Evolutionary conservation across 35 echinoderm and acorn worm species (phyloP), one percentile per base, ranked within the genome.

Genomic region (Strongylocentrotus purpuratus): DNA sequence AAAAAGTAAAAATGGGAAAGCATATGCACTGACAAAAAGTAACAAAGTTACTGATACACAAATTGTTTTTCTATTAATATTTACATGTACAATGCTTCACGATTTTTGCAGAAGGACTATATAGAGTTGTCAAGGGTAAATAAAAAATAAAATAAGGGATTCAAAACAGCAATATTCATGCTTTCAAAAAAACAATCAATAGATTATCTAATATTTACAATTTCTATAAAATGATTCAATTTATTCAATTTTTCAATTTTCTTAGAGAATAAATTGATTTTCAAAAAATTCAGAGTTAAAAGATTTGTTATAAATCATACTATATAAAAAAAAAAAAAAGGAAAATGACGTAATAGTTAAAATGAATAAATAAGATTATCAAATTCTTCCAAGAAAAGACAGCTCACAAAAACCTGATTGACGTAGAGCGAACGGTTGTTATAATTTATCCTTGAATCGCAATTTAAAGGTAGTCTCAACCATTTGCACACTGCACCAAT

Each of bases 151-250:
- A 28, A 78, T 0, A 22, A 15, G 50, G 20, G 7, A 78, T 28
- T 28, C 5, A 78, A 78, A 78, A 78, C 22, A 78, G 65, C 65
- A 78, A 78, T 78, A 78, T 78, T n/a, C 65, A 78, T 78, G 65
- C 65, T 78, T 78, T 11, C 50, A n/a, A 78, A 28, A 28, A 59
- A 59, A 78, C 65, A 22, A 78, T 7, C 25, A 28, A n/a, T 78
- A 78, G 22, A 78, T 78, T 78, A 78, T 71, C 61, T 71, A 71
- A 71, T 71, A 71, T n/a, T 78, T 78, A 78, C 65, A 78, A 78
- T 78, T 78, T 78, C 65, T 25, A 78, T 78, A 78, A 78, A 78
- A 78, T 78, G 7, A 59, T 59, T 59, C 52, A 59, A 55, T 78
- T n/a, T 28, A 22, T n/a, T 78, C 5, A 78, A 78, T 78, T 5